phyloP scores from a whole-genome alignment of 37 sponge, comb jelly and placozoan genomes.

The Halichondria panicea region DNA sequence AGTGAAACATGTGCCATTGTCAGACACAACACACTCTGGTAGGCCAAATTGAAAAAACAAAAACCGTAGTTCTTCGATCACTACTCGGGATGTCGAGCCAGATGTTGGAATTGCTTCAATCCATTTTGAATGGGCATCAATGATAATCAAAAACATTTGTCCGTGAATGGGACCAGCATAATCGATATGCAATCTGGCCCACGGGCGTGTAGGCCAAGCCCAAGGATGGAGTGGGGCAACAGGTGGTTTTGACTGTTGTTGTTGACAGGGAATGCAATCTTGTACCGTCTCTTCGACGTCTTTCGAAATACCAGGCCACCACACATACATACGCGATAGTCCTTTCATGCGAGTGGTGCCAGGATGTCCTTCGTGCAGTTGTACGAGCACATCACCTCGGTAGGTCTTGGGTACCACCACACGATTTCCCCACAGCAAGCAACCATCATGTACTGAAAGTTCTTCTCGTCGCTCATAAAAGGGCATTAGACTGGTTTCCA shows the following conservation, averaged over 20 bases:
- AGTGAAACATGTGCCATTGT: conserved; percentile 44
- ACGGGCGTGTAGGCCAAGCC: conserved; percentile 36
- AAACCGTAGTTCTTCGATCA: conserved; percentile 10
- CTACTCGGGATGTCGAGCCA: neutral
- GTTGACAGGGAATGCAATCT: conserved; percentile 19
- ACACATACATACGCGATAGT: conserved; percentile 33
- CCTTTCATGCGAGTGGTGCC: conserved; percentile 45
- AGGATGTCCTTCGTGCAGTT: conserved; percentile 52
- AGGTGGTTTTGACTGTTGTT: neutral
- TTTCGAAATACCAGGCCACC: conserved; percentile 42
- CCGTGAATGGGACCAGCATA: conserved; percentile 43
- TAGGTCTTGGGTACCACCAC: conserved; percentile 27
- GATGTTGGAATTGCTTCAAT: conserved; percentile 21
- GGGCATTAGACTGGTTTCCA: no score
- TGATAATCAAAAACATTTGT: conserved; percentile 29
- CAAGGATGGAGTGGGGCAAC: conserved; percentile 32
- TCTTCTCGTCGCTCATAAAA: no score
- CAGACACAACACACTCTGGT: conserved; percentile 27
- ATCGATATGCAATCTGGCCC: conserved; percentile 31
- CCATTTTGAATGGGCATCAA: conserved; percentile 57
- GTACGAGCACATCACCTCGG: conserved; percentile 8
- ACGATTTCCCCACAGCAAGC: conserved; percentile 36
- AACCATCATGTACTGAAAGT: no score
- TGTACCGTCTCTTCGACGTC: conserved; percentile 30
- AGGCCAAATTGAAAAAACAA: conserved; percentile 29